Conservation (phyloP, 2,888 invertebrate genomes). For the Anarsia innoxiella region DNA sequence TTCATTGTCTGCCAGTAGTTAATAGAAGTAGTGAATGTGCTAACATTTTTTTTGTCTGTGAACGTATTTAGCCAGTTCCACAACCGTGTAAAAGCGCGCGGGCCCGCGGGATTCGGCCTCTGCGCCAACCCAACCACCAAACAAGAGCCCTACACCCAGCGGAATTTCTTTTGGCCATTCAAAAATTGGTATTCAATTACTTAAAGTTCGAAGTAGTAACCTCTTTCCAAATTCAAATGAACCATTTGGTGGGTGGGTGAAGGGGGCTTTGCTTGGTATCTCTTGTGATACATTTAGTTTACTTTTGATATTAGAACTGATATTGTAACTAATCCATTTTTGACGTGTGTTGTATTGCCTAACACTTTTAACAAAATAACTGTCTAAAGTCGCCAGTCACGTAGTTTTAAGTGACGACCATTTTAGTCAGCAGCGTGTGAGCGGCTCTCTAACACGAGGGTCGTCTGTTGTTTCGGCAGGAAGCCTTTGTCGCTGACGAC, state of each 20-base stretch:
- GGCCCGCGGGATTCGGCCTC: constrained; percentile 69
- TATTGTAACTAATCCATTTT: too few species aligned
- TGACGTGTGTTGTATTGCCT: constrained; percentile 3
- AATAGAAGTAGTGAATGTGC: constrained; percentile 40
- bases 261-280: constrained; percentile 77
- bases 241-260: constrained; percentile 75
- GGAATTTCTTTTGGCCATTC: constrained; percentile 34
- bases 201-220: background rate
- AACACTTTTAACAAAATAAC: background rate
- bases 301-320: too few species aligned
- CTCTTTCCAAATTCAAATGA: constrained; percentile 44
- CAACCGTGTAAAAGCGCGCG: constrained; percentile 66
- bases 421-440: constrained; percentile 22
- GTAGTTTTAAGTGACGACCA: constrained; percentile 13
- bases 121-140: constrained; percentile 75
- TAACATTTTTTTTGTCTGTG: constrained; percentile 36
- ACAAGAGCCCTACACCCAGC: constrained; percentile 74
- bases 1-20: constrained; percentile 10
- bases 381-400: constrained; percentile 13
- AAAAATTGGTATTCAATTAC: constrained; percentile 14
- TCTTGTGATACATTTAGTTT: constrained; percentile 34
- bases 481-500: constrained; percentile 74
- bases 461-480: constrained; percentile 53
- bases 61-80: constrained; percentile 17
- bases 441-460: constrained; percentile 55